Conservation (phyloP, 2,113 vertebrate genomes). For the Onychorhynchus coronatus region DNA sequence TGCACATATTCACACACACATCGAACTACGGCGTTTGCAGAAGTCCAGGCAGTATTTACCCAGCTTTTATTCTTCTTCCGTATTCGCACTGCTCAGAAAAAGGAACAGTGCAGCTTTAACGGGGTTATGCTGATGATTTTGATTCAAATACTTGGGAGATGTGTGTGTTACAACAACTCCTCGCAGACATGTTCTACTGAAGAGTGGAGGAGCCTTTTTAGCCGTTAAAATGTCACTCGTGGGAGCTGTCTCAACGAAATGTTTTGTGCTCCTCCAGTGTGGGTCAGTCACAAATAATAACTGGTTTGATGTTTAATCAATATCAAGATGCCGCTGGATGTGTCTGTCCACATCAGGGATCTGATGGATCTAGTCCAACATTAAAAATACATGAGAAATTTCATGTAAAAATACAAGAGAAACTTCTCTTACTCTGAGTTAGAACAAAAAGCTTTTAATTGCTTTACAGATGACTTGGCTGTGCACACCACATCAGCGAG, state of each 20-base stretch:
- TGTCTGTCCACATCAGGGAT: not conserved
- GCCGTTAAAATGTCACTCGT: not conserved
- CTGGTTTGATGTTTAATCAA: not conserved
- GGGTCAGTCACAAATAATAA: not conserved
- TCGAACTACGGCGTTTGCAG: not conserved
- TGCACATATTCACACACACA: fast-evolving
- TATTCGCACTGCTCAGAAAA: not conserved
- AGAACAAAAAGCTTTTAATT: not conserved
- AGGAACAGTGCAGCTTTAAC: not conserved
- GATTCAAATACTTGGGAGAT: not conserved
- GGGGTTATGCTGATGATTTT: not conserved
- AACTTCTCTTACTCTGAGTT: not conserved
- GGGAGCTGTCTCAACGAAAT: not conserved
- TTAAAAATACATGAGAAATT: not conserved
- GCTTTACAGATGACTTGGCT: not conserved
- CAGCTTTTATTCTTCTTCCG: not conserved
- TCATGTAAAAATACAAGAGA: not conserved
- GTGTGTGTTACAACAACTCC: not conserved
- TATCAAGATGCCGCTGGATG: not conserved
- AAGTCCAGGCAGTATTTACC: not conserved
- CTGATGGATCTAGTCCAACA: not conserved
- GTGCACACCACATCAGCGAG: not conserved
- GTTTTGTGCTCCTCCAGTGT: not conserved
- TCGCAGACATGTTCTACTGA: fast-evolving
- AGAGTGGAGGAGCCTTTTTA: not conserved